Base-by-base conservation (phyloP, 2,888 invertebrate genomes). In the Agelastica alni region DNA sequence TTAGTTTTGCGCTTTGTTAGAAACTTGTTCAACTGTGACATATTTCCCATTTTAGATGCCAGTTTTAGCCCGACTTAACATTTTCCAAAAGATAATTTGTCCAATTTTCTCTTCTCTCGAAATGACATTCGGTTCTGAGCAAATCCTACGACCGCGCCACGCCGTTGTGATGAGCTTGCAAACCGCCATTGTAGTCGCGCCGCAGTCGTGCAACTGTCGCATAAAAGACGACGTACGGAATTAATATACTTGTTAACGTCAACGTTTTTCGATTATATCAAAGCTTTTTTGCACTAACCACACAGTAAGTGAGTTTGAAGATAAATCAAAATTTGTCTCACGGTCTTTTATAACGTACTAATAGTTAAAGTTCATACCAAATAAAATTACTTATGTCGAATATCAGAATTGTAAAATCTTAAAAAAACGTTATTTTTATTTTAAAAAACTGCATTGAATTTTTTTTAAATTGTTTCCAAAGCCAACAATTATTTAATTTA, bases 241-340 rank as follows among this genome's bases (percentile, higher is more conserved):
- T 39, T 39, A 39, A 39, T 39, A 20, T 39, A 39, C 18, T 39
- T 20, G 37, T 39, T 39, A 39, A 20, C 37, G 37, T 39, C 37
- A 12, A 39, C 20, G 9, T n/a, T 39, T 39, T 20, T 20, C 12
- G 9, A 10, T 37, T 7, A 18, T 37, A 37, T 18, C n/a, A 18
- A 18, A 37, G 10, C n/a, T 10, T 37, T 37, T 37, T 37, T 18
- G 13, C n/a, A n/a, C n/a, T n/a, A n/a, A n/a, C n/a, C n/a, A n/a
- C n/a, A n/a, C n/a, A n/a, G n/a, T n/a, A n/a, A n/a, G n/a, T n/a
- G n/a, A n/a, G n/a, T n/a, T n/a, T n/a, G n/a, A n/a, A n/a, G n/a
- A n/a, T n/a, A n/a, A n/a, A n/a, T n/a, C n/a, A n/a, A n/a, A n/a
- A n/a, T n/a, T n/a, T n/a, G n/a, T n/a, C n/a, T n/a, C n/a, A n/a